phyloP scores from a whole-genome alignment of 2,888 invertebrate genomes.

The Uropetala carovei region DNA sequence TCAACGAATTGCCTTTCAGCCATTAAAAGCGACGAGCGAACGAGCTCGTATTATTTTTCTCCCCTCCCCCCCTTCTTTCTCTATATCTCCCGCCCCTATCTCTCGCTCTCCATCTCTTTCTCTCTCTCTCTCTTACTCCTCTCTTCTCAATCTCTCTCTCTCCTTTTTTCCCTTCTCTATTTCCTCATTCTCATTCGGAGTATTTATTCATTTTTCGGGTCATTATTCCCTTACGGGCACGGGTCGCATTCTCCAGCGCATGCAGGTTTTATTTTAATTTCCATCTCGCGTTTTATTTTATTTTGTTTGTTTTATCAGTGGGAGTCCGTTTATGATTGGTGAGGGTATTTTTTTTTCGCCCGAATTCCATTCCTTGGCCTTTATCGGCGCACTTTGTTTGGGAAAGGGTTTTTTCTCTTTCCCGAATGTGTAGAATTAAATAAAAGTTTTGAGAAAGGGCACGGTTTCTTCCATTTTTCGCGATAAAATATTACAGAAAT shows the following conservation, averaged over 20 bases:
- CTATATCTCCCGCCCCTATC: background rate
- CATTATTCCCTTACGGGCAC: constrained; percentile 32
- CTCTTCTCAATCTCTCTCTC: background rate
- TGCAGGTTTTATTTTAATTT: background rate
- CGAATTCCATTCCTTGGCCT: background rate
- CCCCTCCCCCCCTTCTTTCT: background rate
- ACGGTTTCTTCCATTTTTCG: too few species aligned
- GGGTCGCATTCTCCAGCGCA: background rate
- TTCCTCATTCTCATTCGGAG: background rate
- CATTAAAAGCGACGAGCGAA: constrained; percentile 62
- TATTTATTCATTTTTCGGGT: constrained; percentile 51
- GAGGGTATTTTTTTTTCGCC: background rate
- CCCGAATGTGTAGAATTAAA: too few species aligned
- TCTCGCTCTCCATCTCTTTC: background rate
- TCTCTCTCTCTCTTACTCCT: background rate
- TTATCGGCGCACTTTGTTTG: background rate
- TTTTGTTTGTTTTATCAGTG: background rate
- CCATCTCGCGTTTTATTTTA: background rate
- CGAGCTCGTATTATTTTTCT: constrained; percentile 29
- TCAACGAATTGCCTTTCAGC: constrained; percentile 64
- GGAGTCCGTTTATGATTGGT: background rate
- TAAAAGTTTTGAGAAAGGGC: too few species aligned
- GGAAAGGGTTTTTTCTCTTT: background rate
- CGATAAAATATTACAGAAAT: too few species aligned
- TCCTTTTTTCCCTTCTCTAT: background rate